Conservation (phyloP, 64 coral and sea anemone genomes). For the Pocillopora damicornis region DNA sequence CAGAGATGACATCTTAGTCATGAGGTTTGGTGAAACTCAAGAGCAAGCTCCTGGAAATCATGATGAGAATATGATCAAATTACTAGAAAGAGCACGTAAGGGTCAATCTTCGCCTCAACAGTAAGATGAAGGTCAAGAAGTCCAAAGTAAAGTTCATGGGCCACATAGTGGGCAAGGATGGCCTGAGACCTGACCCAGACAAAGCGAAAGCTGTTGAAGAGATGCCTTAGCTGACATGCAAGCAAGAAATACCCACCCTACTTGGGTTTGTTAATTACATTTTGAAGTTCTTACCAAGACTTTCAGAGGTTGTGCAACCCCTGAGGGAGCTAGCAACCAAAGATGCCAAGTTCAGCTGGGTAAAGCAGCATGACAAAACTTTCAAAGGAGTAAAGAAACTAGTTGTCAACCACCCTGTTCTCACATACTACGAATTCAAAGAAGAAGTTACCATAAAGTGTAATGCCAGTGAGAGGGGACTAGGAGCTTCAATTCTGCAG, state of each 20-base stretch:
- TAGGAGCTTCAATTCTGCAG: too few relatives aligned
- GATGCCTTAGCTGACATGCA: slow-evolving; percentile 22
- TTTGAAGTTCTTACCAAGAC: slow-evolving; percentile 17
- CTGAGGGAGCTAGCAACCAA: slow-evolving; percentile 4
- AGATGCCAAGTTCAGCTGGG: slow-evolving; percentile 30
- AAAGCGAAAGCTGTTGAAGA: slow-evolving; percentile 26
- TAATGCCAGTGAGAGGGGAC: too few relatives aligned
- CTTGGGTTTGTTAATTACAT: slow-evolving; percentile 35
- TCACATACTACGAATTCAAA: too few relatives aligned
- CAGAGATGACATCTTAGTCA: slow-evolving; percentile 30
- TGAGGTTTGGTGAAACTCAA: slow-evolving; percentile 34
- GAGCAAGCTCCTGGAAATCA: slow-evolving; percentile 23
- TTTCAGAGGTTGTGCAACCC: background rate
- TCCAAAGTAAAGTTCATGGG: slow-evolving; percentile 50
- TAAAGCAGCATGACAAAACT: slow-evolving; percentile 9
- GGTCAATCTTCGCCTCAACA: slow-evolving; percentile 38
- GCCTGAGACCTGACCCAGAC: slow-evolving; percentile 43
- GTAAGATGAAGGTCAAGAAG: slow-evolving; percentile 26
- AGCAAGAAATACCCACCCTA: slow-evolving; percentile 22
- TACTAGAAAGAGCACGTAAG: slow-evolving; percentile 33
- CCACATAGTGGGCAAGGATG: slow-evolving; percentile 34
- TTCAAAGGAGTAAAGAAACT: slow-evolving; percentile 13
- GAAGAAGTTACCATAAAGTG: too few relatives aligned
- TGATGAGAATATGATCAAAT: slow-evolving; percentile 5
- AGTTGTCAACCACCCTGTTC: too few relatives aligned